Base-by-base conservation (phyloP, 2,797 vertebrate genomes). In the Xenopus petersii region DNA sequence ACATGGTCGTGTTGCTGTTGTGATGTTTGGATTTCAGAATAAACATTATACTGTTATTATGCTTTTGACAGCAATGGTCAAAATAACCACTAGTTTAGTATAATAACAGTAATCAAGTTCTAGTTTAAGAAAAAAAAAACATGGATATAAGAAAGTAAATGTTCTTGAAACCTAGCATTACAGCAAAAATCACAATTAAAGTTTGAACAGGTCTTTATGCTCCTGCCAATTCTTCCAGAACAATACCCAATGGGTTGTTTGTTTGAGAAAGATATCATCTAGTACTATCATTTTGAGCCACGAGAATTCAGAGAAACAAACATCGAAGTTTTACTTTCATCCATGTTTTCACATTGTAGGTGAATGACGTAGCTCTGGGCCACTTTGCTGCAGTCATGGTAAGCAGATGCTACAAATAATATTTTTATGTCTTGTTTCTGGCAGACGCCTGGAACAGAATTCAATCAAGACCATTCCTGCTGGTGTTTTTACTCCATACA, bases 401-500 rank as follows among this genome's bases (percentile, higher is more conserved):
- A 67, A 73, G 64, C 47, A 58, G 46, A 17, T 48, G n/a, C 42
- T 62, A 62, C 24, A 68, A 74, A 70, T 65, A 70, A 75, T 64
- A 65, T 67, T 67, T 69, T 84, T 79, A 83, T 73, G 13, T 74
- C 69, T 74, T 67, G 4, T 30, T 77, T 71, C 84, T 80, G n/a
- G 65, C 84, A 99, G 97, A 85, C 97, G 97, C 82, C 88, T 99
- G 86, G 97, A 99, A 86, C 97, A 98, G 90, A 99, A 99, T 87
- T 87, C 96, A 88, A 98, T 99, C 90, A 98, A 94, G 88, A 88
- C 85, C 77, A 92, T 99, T 85, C 92, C 94, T 10, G 89, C 94
- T 12, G 97, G 94, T 90, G 95, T 96, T 75, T 98, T 99, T 85
- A 90, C 92, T 58, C 88, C 93, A 49, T 98, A 98, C 87, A 99